phyloP scores from a whole-genome alignment of 2,797 vertebrate species.

The Fistularia commersonii region DNA sequence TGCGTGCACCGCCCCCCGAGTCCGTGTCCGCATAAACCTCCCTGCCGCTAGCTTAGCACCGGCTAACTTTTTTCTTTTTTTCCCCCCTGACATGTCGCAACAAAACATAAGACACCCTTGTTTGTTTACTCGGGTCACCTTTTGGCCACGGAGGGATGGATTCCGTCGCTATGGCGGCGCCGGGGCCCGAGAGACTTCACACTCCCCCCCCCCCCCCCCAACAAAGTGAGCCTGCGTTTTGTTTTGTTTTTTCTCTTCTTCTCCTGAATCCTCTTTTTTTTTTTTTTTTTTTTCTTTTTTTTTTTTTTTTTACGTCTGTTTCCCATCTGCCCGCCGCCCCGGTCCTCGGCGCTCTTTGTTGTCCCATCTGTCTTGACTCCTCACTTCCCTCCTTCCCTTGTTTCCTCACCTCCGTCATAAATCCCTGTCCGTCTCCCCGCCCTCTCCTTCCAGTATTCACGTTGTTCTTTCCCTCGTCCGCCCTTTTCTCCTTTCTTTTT shows the following conservation, averaged over 20 bases:
- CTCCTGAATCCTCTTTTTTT: too few relatives aligned
- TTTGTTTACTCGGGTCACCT: too few relatives aligned
- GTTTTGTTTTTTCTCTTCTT: too few relatives aligned
- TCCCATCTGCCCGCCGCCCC: slow-evolving; percentile 3
- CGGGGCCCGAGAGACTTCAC: too few relatives aligned
- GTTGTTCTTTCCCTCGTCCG: neutral
- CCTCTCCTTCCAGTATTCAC: neutral
- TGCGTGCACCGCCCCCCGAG: slow-evolving; percentile 13
- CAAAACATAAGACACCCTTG: neutral
- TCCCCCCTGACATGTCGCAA: neutral
- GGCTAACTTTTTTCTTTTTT: neutral
- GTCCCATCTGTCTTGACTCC: slow-evolving; percentile 13
- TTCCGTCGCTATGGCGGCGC: too few relatives aligned
- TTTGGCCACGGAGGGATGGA: too few relatives aligned
- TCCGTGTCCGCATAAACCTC: too few relatives aligned
- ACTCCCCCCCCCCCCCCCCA: neutral
- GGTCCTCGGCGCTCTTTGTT: slow-evolving; percentile 9
- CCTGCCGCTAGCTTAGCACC: too few relatives aligned
- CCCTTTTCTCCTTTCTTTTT: neutral
- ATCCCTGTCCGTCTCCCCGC: neutral
- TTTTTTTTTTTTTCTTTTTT: too few relatives aligned
- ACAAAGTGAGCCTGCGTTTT: neutral
- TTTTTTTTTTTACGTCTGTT: too few relatives aligned
- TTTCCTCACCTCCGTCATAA: neutral
- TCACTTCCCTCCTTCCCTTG: neutral